A percentile compares a stretch with the other conserved stretches of the same genome.
phyloP scores from a whole-genome alignment of 2,113 vertebrate genomes.

The Chaetorhynchus papuensis region DNA sequence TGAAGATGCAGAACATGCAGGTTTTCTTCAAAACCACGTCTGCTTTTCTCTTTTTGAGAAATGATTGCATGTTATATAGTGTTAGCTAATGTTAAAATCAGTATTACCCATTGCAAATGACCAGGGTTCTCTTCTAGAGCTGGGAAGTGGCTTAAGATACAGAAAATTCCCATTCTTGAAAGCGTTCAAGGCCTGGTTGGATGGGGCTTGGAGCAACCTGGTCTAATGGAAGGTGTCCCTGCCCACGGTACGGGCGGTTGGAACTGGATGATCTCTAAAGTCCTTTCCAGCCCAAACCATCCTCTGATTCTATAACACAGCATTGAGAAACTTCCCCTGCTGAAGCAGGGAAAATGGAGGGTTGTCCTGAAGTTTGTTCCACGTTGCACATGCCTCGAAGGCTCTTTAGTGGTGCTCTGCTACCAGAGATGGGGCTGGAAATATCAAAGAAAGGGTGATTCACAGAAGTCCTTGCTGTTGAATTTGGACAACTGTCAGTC shows the following conservation, averaged over 20 bases:
- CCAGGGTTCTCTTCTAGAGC: not conserved
- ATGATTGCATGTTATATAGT: not conserved
- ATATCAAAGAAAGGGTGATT: not conserved
- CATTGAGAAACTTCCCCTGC: not conserved
- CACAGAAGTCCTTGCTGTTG: not conserved
- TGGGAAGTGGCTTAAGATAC: not conserved
- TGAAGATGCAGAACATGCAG: not conserved
- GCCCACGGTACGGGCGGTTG: not conserved
- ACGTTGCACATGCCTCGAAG: fast-evolving
- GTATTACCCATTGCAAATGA: not conserved
- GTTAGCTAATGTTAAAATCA: not conserved
- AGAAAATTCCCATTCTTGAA: not conserved
- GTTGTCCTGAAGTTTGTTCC: not conserved
- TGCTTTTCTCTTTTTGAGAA: not conserved
- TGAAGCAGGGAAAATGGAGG: not conserved
- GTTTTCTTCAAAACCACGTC: not conserved
- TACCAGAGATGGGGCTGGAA: not conserved
- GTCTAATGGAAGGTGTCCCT: not conserved
- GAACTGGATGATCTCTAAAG: not conserved
- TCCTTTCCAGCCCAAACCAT: not conserved
- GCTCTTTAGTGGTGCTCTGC: not conserved
- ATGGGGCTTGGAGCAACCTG: not conserved
- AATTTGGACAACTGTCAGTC: not conserved
- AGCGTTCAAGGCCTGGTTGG: not conserved
- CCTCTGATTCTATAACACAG: not conserved